Evolutionary conservation across 2,888 invertebrate genomes (phyloP).

Genomic region (Drosophila birchii): DNA sequence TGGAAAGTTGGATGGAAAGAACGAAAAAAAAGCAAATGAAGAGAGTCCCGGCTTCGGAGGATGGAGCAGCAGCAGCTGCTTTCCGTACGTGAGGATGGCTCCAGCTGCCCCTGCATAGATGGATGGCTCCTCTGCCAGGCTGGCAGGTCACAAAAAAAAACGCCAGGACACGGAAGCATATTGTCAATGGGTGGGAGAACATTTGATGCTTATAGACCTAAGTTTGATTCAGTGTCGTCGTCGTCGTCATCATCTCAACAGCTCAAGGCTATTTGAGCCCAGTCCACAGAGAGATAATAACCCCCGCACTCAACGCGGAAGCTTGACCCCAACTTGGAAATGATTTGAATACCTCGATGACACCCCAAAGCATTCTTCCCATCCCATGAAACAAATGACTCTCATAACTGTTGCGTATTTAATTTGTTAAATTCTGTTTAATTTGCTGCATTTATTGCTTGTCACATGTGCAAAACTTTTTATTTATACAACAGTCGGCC

Average conservation of each 20-base stretch:
- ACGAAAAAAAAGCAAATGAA: slow-evolving; percentile 21
- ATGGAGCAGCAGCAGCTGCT: slow-evolving; percentile 25
- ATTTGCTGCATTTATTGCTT: slow-evolving; percentile 60
- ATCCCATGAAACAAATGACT: slow-evolving; percentile 8
- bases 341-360: slow-evolving; percentile 41
- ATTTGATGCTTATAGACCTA: slow-evolving; percentile 59
- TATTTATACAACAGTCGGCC: slow-evolving; percentile 30
- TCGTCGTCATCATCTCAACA: slow-evolving; percentile 36
- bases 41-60: slow-evolving; percentile 16
- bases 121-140: slow-evolving; percentile 5
- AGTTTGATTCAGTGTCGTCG: slow-evolving; percentile 55
- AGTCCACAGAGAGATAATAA: slow-evolving; percentile 6
- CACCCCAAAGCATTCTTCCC: background rate
- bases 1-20: slow-evolving; percentile 8
- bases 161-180: slow-evolving; percentile 68
- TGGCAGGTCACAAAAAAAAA: slow-evolving; percentile 7
- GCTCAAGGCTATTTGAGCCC: slow-evolving; percentile 35
- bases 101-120: slow-evolving; percentile 13
- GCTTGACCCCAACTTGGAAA: slow-evolving; percentile 41
- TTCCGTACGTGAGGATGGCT: slow-evolving; percentile 36
- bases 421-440: slow-evolving; percentile 61
- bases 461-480: slow-evolving; percentile 55
- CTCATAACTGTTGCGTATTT: slow-evolving; percentile 44
- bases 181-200: slow-evolving; percentile 64
- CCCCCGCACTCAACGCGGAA: slow-evolving; percentile 57